Evolutionary conservation across 2,113 vertebrate genomes (phyloP).

Genomic region (Axis porcinus): DNA sequence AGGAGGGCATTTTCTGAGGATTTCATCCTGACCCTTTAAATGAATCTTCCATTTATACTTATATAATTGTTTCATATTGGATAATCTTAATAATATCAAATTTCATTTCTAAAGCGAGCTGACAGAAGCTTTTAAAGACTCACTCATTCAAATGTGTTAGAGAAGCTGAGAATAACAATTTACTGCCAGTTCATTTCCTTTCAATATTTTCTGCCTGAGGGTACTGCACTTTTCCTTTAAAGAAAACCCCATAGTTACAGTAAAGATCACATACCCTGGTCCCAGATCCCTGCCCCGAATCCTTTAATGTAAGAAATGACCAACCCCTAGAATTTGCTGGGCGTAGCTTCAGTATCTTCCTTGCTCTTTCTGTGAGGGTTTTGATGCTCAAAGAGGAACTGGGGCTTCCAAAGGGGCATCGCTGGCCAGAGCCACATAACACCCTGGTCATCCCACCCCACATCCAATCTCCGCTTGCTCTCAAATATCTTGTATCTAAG

Average conservation of each 20-base stretch:
- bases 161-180: not conserved
- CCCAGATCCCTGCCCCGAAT: not conserved
- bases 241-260: not conserved
- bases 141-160: conserved; percentile 30
- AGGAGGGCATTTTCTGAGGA: not conserved
- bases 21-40: not conserved
- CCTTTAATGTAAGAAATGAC: not conserved
- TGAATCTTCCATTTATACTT: conserved; percentile 1
- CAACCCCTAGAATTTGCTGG: not conserved
- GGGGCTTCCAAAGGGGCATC: not conserved
- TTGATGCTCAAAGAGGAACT: not conserved
- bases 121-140: conserved; percentile 5
- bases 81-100: conserved; percentile 32
- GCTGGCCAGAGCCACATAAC: not conserved
- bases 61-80: conserved; percentile 19
- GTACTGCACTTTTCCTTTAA: not conserved
- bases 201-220: not conserved
- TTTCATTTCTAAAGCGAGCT: conserved; percentile 28
- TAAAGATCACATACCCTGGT: not conserved
- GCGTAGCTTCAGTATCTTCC: not conserved
- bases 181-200: not conserved
- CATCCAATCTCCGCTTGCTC: no score
- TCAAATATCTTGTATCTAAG: not conserved
- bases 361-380: not conserved
- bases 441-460: no score